These are phyloP conservation scores for Glossophaga mutica DNA, from an alignment of 2,797 vertebrate species.

Conservation along the genomic window DNA sequence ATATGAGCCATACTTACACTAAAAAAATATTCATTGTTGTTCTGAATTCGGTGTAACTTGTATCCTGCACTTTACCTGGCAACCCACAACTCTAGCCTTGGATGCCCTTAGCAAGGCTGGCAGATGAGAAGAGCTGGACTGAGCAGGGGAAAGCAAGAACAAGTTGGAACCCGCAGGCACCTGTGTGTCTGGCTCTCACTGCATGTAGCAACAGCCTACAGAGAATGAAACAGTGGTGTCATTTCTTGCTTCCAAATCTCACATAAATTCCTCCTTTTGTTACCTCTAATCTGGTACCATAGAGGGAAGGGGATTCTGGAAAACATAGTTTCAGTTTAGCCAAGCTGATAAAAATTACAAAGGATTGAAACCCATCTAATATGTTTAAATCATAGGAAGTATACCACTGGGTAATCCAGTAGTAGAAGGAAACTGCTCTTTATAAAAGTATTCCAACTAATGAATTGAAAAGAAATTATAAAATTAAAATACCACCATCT, in stretches of 20 bases:
- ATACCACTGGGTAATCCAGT: background rate
- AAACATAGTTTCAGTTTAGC: background rate
- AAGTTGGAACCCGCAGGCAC: background rate
- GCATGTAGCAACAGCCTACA: background rate
- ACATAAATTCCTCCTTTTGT: background rate
- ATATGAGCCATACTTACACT: background rate
- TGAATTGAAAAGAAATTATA: background rate
- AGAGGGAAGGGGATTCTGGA: background rate
- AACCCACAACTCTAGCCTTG: background rate
- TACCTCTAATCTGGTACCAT: background rate
- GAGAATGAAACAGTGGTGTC: background rate
- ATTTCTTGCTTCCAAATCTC: slow-evolving; percentile 15
- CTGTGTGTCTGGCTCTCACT: background rate
- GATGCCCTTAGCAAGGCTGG: background rate
- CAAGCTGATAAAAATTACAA: background rate
- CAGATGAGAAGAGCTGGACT: background rate
- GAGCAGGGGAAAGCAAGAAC: background rate
- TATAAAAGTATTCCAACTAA: background rate
- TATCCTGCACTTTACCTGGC: background rate
- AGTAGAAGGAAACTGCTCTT: background rate
- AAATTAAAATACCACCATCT: background rate
- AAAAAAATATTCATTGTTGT: background rate
- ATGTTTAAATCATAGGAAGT: background rate
- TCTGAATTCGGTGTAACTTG: background rate
- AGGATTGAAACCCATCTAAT: background rate